Evolutionary conservation across 2,888 invertebrate genomes (phyloP).

Genomic region (Leptodirus hochenwartii): DNA sequence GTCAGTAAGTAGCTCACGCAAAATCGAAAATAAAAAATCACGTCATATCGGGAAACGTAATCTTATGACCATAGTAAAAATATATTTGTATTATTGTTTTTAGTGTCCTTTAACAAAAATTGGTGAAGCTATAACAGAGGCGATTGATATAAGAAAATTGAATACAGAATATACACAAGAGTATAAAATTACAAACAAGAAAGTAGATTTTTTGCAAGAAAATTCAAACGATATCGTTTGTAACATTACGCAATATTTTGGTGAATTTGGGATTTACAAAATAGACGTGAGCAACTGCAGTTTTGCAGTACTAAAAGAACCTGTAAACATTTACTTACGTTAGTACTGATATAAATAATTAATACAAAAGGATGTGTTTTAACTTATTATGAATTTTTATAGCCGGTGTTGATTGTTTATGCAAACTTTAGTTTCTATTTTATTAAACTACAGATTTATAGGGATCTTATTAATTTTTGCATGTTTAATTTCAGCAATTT

Average conservation of each 20-base stretch:
- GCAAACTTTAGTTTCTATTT: too few species aligned
- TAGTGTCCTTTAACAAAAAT: slow-evolving; percentile 8
- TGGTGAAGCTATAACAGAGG: slow-evolving; percentile 8
- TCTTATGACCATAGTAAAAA: too few species aligned
- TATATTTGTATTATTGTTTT: too few species aligned
- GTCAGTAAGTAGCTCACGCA: slow-evolving; percentile 32
- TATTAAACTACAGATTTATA: slow-evolving; percentile 1
- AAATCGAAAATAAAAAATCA: too few species aligned
- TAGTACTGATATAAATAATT: slow-evolving; percentile 25
- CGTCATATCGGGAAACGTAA: too few species aligned
- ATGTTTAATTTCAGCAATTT: slow-evolving; percentile 23
- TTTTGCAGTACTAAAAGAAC: slow-evolving; percentile 36
- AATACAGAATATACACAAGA: slow-evolving; percentile 10
- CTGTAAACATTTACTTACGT: slow-evolving; percentile 56
- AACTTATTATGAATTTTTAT: too few species aligned
- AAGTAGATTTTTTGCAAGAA: slow-evolving; percentile 7
- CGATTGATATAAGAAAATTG: slow-evolving; percentile 5
- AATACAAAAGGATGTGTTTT: slow-evolving; percentile 9
- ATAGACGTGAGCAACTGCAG: slow-evolving; percentile 30
- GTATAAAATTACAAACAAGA: slow-evolving; percentile 11
- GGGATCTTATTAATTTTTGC: slow-evolving; percentile 6
- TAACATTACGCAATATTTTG: slow-evolving; percentile 36
- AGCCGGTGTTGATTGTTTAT: too few species aligned
- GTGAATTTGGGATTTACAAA: slow-evolving; percentile 57
- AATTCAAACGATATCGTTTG: slow-evolving; percentile 32